Conservation (phyloP, 2,797 vertebrate genomes). For the Dendrocincla fuliginosa region DNA sequence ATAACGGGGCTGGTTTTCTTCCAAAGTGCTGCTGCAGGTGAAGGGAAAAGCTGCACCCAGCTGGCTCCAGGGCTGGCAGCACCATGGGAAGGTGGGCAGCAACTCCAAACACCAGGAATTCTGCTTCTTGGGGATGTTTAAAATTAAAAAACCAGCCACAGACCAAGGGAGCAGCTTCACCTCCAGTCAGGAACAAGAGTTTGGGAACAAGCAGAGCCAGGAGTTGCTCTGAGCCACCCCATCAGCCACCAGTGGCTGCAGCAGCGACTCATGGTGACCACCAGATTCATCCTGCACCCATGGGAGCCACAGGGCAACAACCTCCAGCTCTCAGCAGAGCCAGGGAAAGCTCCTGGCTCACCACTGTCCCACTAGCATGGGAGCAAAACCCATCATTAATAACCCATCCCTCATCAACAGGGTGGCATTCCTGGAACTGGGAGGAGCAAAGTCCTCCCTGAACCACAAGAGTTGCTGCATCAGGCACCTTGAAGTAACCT, state of each 20-base stretch:
- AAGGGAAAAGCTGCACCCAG: too few species aligned
- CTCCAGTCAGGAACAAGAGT: neutral
- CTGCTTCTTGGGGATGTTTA: neutral
- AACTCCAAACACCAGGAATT: neutral
- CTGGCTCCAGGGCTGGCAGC: too few species aligned
- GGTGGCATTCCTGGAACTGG: neutral
- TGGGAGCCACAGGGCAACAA: fast-evolving
- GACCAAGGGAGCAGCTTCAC: neutral
- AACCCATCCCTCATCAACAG: fast-evolving
- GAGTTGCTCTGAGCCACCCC: neutral
- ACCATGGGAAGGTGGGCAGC: neutral
- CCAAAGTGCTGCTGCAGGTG: neutral
- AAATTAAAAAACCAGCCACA: neutral
- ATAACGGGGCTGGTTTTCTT: neutral
- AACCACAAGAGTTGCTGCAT: constrained; percentile 44
- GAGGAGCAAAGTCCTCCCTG: neutral
- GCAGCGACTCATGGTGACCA: neutral
- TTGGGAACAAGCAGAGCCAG: fast-evolving
- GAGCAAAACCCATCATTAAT: neutral
- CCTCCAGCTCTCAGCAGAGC: neutral
- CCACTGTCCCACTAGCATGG: fast-evolving
- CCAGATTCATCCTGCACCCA: neutral
- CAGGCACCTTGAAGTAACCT: constrained; percentile 46
- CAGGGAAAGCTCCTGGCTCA: neutral
- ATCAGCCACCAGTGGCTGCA: neutral